phyloP scores from a whole-genome alignment of 1,140 invertebrate genomes.

The Drosophila varians region DNA sequence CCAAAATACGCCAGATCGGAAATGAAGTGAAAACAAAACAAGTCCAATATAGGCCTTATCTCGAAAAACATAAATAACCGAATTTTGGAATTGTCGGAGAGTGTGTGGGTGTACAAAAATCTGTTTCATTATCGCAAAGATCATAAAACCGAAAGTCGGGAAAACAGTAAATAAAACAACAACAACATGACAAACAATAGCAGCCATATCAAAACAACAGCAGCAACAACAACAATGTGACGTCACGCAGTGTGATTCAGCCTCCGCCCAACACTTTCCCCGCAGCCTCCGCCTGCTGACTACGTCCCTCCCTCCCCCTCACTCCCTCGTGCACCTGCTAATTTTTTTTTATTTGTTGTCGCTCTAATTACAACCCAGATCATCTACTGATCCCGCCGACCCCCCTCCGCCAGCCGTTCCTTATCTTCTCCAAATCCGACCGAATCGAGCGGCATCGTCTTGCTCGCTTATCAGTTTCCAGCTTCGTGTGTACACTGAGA shows the following conservation, averaged over 20 bases:
- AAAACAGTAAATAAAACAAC: conserved; percentile 6
- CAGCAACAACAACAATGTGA: conserved; percentile 4
- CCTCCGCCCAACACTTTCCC: conserved; percentile 9
- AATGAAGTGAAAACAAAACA: conserved; percentile 42
- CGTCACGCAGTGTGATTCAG: conserved; percentile 41
- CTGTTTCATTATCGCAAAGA: conserved; percentile 30
- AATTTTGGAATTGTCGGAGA: conserved; percentile 22
- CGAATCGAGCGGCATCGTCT: conserved; percentile 3
- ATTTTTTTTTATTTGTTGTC: conserved; percentile 52
- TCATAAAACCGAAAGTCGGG: conserved; percentile 48
- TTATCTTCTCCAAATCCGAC: conserved; percentile 25
- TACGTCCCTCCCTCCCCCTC: neutral
- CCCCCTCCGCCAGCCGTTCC: conserved; percentile 1
- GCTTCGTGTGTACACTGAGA: conserved; percentile 15
- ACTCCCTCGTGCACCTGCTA: conserved; percentile 46
- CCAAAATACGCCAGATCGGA: conserved; percentile 53
- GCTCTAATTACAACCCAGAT: conserved; percentile 63
- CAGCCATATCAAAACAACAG: conserved; percentile 15
- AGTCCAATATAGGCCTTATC: conserved; percentile 41
- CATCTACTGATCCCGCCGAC: conserved; percentile 23
- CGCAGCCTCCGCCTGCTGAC: neutral
- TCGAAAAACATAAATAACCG: conserved; percentile 60
- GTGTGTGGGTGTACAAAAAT: conserved; percentile 12
- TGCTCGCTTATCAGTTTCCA: conserved; percentile 19
- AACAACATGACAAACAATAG: conserved; percentile 3